phyloP scores from a whole-genome alignment of 1,140 invertebrate species.

The Bombyx mandarina region DNA sequence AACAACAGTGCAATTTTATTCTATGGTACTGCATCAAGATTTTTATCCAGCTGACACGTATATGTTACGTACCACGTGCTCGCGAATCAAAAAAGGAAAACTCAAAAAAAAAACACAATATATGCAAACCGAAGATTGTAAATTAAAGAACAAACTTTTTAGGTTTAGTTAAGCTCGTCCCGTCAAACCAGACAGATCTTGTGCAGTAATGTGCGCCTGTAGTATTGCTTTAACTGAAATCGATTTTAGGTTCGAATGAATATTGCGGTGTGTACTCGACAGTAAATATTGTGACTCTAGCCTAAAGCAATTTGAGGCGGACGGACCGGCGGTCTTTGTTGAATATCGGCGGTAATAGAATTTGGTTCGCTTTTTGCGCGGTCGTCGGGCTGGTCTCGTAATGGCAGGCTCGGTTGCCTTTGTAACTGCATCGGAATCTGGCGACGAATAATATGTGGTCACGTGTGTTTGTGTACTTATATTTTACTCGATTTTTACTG shows the following conservation, averaged over 20 bases:
- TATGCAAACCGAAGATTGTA: too few species aligned
- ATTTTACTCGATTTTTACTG: too few species aligned
- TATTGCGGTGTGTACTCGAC: constrained; percentile 45
- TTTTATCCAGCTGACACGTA: too few species aligned
- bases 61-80: too few species aligned
- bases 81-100: too few species aligned
- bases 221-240: constrained; percentile 31
- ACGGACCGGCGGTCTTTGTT: constrained; percentile 64
- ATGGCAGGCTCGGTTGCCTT: constrained; percentile 59
- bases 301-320: constrained; percentile 67
- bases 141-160: too few species aligned
- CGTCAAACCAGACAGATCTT: neutral
- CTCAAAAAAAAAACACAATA: too few species aligned
- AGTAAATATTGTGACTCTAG: constrained; percentile 64
- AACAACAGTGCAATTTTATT: too few species aligned
- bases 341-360: constrained; percentile 68
- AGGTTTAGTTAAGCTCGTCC: too few species aligned
- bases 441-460: constrained; percentile 6
- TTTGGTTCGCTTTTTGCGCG: constrained; percentile 67
- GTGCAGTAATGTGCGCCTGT: too few species aligned
- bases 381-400: constrained; percentile 46
- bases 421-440: constrained; percentile 65
- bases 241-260: constrained; percentile 53
- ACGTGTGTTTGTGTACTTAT: too few species aligned
- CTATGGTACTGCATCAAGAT: too few species aligned